Evolutionary conservation across 1,140 invertebrate genomes (phyloP), one percentile per base, ranked within the genome.

Genomic region (Neodiprion pinetum): DNA sequence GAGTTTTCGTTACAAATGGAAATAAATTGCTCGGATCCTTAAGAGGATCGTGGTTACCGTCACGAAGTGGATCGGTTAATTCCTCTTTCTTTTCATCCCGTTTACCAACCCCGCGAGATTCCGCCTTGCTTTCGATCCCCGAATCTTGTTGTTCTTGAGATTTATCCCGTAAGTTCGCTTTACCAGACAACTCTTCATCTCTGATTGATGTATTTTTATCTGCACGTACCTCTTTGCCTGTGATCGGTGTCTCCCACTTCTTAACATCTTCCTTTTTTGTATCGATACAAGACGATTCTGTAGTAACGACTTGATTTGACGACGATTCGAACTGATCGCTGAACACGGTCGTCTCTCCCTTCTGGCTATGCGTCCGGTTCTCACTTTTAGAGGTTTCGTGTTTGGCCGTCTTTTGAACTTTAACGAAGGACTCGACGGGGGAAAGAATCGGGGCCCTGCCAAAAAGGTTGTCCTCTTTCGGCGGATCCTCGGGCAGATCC

Each of bases 1-100:
- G 86, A 7, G 87, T 88, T 78, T 87, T 84, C 0, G 87, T 88
- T 5, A 88, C 87, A 17, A 88, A 88, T 14, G 87, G 87, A 69
- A 88, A 88, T 11, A 88, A 72, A 66, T 86, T 84, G 73, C 84
- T 88, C 0, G 86, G 87, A 79, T 88, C 86, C 21, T 87, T 84
- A 0, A 88, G n/a, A 1, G 86, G 83, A 77, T 88, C 84, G n/a
- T 83, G 82, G 71, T 65, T 86, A 12, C 77, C 72, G 67, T 87
- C 84, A 7, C 83, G 81, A 1, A 88, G 76, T 7, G 87, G 87
- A 81, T 88, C 87, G 0, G 71, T 77, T 7, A 78, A 71, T 21
- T 78, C 40, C 17, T 79, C 71, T 14, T 61, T 17, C 10, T 48
- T 72, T 71, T 65, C 68, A 49, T 72, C 65, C 48, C 53, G 10